A percentile compares a stretch with the other conserved stretches of the same genome.
Conservation (phyloP, 2,113 vertebrate species). For the Cygnus atratus region DNA sequence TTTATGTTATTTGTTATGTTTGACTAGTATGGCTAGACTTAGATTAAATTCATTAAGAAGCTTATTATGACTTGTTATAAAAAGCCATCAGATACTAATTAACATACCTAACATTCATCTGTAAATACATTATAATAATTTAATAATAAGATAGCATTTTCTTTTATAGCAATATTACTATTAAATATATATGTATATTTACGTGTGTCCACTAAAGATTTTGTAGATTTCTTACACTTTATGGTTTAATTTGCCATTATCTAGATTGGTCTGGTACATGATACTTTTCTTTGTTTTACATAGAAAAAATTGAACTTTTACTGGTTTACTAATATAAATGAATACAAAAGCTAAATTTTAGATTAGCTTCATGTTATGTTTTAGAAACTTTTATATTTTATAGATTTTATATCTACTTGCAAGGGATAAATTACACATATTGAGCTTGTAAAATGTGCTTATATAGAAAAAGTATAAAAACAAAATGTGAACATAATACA, state of each 20-base stretch:
- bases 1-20: neutral
- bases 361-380: neutral
- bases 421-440: neutral
- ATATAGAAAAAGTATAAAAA: neutral
- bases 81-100: neutral
- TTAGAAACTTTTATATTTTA: neutral
- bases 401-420: neutral
- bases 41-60: neutral
- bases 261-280: neutral
- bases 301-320: neutral
- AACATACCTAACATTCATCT: neutral
- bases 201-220: neutral
- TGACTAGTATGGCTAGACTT: neutral
- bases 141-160: neutral
- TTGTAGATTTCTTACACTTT: neutral
- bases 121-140: neutral
- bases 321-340: neutral
- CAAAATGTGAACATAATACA: neutral
- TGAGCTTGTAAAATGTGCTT: neutral
- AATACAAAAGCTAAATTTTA: neutral
- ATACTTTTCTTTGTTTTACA: neutral
- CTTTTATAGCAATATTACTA: neutral
- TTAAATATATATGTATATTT: neutral
- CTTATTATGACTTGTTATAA: neutral
- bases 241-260: neutral